Evolutionary conservation across 2,113 vertebrate genomes (phyloP).

Genomic region (Pollachius pollachius): DNA sequence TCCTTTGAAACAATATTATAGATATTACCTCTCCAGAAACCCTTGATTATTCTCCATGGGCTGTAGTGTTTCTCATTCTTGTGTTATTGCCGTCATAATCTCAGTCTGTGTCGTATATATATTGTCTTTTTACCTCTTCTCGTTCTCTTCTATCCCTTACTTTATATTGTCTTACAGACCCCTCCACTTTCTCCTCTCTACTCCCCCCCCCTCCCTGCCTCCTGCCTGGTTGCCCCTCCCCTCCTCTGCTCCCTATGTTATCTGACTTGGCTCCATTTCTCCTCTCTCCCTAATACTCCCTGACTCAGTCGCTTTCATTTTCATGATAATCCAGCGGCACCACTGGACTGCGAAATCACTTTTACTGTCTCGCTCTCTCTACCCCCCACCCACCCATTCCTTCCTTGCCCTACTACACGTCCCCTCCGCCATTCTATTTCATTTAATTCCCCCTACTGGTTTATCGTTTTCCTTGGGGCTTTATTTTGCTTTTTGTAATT

Average conservation of each 20-base stretch:
- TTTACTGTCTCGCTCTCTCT: slow-evolving; percentile 38
- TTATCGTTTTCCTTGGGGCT: slow-evolving; percentile 75
- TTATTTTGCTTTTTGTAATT: slow-evolving; percentile 78
- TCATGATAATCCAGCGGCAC: slow-evolving; percentile 77
- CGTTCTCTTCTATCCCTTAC: slow-evolving; percentile 50
- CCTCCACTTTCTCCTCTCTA: slow-evolving; percentile 47
- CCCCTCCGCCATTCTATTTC: slow-evolving; percentile 1
- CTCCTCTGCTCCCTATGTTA: slow-evolving; percentile 63
- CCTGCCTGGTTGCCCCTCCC: slow-evolving; percentile 56
- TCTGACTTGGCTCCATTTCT: slow-evolving; percentile 72
- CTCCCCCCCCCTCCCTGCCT: slow-evolving; percentile 47
- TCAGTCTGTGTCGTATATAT: slow-evolving; percentile 67
- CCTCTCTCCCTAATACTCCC: slow-evolving; percentile 73
- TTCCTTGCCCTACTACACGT: too few relatives aligned
- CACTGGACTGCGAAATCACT: slow-evolving; percentile 75
- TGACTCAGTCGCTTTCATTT: slow-evolving; percentile 79
- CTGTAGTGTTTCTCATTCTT: slow-evolving; percentile 66
- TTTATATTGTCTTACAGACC: slow-evolving; percentile 64
- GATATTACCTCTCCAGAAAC: slow-evolving; percentile 71
- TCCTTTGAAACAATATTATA: slow-evolving; percentile 63
- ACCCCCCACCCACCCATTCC: too few relatives aligned
- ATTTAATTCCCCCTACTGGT: slow-evolving; percentile 36
- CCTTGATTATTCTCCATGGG: slow-evolving; percentile 69
- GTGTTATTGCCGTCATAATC: slow-evolving; percentile 71
- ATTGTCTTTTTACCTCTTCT: slow-evolving; percentile 72